These are phyloP conservation scores for Accipiter virgatus DNA, from an alignment of 2,113 vertebrate species.

Conservation along the genomic window DNA sequence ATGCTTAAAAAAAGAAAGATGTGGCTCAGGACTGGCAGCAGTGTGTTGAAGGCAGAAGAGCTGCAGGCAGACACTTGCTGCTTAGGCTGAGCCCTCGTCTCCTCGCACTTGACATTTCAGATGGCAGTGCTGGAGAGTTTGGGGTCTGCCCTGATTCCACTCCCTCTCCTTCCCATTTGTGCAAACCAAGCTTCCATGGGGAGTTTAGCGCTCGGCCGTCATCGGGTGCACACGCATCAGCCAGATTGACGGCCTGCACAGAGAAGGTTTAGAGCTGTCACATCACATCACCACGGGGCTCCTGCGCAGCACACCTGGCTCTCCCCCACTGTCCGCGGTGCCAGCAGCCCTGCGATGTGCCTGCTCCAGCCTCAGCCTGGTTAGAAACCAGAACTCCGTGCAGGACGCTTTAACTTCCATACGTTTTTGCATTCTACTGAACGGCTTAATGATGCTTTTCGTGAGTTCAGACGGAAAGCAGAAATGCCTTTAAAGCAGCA, in stretches of 20 bases:
- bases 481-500: background rate
- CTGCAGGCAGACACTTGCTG: background rate
- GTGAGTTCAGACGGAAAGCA: background rate
- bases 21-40: background rate
- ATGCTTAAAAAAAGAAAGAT: background rate
- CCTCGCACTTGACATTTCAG: background rate
- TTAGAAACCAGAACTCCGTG: background rate
- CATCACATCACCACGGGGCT: background rate
- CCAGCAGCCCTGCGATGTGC: background rate
- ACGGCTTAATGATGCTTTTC: background rate
- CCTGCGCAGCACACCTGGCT: background rate
- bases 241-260: background rate
- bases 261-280: background rate
- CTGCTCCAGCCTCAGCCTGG: background rate
- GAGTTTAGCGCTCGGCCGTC: fast-evolving
- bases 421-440: background rate
- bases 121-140: background rate
- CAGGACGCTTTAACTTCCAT: background rate
- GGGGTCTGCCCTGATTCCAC: background rate
- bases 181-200: background rate
- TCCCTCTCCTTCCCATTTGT: background rate
- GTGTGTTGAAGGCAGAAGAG: background rate
- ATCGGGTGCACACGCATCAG: background rate
- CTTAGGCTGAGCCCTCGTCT: background rate
- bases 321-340: background rate